Percentiles rank a stretch among this genome's conserved stretches.
Conservation (phyloP, 2,888 invertebrate species). For the Junonia oenone region DNA sequence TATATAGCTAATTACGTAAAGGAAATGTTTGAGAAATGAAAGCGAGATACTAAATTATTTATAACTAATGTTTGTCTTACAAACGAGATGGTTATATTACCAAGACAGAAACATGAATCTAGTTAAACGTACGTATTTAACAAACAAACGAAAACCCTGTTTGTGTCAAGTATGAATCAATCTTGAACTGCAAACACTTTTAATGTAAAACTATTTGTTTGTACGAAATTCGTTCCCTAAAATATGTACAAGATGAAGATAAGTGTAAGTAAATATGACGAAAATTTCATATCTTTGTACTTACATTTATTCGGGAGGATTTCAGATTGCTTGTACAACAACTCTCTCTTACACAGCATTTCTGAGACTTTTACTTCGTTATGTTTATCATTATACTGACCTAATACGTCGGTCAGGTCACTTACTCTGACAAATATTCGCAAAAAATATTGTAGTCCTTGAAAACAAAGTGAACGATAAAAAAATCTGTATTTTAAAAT, state of each 20-base stretch:
- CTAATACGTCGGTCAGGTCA: too few relatives aligned
- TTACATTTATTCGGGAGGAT: not conserved
- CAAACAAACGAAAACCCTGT: slow-evolving; percentile 2
- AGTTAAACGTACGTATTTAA: not conserved
- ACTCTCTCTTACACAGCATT: too few relatives aligned
- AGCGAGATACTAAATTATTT: not conserved
- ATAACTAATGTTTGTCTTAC: not conserved
- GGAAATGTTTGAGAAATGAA: not conserved
- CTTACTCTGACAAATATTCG: too few relatives aligned
- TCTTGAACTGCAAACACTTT: slow-evolving; percentile 11
- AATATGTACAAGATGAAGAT: slow-evolving; percentile 1
- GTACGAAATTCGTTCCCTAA: slow-evolving; percentile 10
- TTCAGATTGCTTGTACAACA: too few relatives aligned
- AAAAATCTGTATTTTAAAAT: too few relatives aligned
- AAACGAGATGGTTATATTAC: not conserved
- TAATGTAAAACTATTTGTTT: slow-evolving; percentile 17
- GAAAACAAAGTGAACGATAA: too few relatives aligned
- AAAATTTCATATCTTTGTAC: not conserved
- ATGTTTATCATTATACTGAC: too few relatives aligned
- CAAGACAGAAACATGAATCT: not conserved
- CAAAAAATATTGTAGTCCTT: too few relatives aligned
- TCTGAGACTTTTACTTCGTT: too few relatives aligned
- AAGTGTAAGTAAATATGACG: slow-evolving; percentile 6
- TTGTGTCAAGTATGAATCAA: slow-evolving; percentile 3
- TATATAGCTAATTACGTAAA: not conserved